phyloP scores from a whole-genome alignment of 1,140 invertebrate genomes.

The Galendromus occidentalis region DNA sequence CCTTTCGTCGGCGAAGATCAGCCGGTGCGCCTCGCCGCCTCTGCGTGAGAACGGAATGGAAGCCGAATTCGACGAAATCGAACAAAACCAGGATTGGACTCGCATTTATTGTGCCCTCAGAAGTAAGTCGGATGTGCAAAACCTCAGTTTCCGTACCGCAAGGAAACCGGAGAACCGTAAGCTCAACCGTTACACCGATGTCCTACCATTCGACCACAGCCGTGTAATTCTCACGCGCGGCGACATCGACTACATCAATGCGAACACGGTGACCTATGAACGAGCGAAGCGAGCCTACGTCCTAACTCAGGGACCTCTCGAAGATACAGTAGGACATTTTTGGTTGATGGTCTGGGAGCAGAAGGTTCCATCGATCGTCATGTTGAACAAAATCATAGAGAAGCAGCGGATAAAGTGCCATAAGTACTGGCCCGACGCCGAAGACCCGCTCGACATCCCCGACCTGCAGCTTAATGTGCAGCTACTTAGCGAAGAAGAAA shows the following conservation, averaged over 20 bases:
- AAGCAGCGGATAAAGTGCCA: conserved; percentile 19
- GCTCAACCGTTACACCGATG: not conserved
- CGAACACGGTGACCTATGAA: conserved; percentile 26
- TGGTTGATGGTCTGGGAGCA: conserved; percentile 34
- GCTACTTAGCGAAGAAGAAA: not conserved
- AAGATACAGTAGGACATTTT: conserved; percentile 29
- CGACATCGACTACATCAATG: conserved; percentile 28
- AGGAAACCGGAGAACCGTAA: not conserved
- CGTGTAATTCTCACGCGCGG: not conserved
- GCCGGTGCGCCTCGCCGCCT: not conserved
- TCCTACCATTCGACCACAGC: not conserved
- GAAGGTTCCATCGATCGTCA: conserved; percentile 26
- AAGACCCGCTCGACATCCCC: not conserved
- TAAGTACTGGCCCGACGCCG: not conserved
- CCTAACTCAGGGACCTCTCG: conserved; percentile 30
- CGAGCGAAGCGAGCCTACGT: conserved; percentile 28
- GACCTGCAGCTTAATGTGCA: not conserved
- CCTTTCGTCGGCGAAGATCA: conserved; percentile 7
- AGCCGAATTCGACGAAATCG: conserved; percentile 2
- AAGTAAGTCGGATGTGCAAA: not conserved
- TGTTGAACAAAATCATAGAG: conserved; percentile 31
- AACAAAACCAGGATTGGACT: not conserved
- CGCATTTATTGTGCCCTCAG: not conserved
- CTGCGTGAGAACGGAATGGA: not conserved
- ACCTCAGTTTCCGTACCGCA: not conserved